Conservation (phyloP, 1,140 invertebrate genomes). For the Drosophila teissieri region DNA sequence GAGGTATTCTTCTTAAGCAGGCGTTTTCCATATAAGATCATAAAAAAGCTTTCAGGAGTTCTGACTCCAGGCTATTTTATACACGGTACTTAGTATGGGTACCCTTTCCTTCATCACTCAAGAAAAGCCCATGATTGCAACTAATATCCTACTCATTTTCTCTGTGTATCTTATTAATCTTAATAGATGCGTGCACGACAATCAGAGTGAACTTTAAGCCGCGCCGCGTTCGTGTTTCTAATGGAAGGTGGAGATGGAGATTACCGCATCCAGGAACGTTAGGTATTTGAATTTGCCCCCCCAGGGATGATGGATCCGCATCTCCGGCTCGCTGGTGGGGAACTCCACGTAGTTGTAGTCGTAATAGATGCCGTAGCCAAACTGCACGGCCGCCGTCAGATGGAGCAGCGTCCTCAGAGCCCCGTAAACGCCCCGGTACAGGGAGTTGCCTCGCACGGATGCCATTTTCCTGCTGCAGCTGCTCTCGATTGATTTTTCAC, state of each 20-base stretch:
- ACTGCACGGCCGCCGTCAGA: constrained; percentile 88
- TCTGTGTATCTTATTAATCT: constrained; percentile 7
- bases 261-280: constrained; percentile 93
- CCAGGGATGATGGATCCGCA: constrained; percentile 84
- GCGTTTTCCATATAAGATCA: too few species aligned
- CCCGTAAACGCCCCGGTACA: constrained; percentile 72
- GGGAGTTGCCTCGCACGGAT: constrained; percentile 62
- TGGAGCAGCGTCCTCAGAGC: constrained; percentile 87
- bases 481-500: constrained; percentile 72
- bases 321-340: constrained; percentile 85
- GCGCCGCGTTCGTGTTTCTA: constrained; percentile 6
- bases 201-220: constrained; percentile 31
- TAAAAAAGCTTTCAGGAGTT: too few species aligned
- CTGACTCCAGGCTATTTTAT: too few species aligned
- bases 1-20: too few species aligned
- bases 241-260: constrained; percentile 50
- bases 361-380: constrained; percentile 90
- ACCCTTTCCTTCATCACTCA: neutral
- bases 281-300: constrained; percentile 95
- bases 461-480: constrained; percentile 30
- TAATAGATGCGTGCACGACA: constrained; percentile 20
- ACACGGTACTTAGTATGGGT: neutral
- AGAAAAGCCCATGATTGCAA: neutral
- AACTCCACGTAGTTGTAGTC: constrained; percentile 89
- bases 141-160: neutral